A percentile compares a stretch with the other conserved stretches of the same genome.
Evolutionary conservation across 2,113 vertebrate genomes (phyloP).

Genomic region (Myotis yumanensis): DNA sequence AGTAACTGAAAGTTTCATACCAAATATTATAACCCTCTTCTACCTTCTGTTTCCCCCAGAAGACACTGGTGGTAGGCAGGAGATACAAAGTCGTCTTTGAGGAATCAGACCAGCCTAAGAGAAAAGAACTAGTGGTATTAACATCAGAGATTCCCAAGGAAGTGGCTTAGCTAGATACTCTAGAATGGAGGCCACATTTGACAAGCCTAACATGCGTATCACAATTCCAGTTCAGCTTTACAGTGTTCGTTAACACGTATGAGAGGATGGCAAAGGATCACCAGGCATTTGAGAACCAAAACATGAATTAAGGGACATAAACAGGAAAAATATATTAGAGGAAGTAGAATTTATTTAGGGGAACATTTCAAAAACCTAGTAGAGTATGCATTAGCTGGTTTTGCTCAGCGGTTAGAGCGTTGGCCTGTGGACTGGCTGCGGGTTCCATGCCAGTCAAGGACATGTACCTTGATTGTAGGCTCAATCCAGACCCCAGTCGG

Average conservation of each 20-base stretch:
- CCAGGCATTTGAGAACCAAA: conserved; percentile 19
- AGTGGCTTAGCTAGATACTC: not conserved
- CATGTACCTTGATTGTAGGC: no score
- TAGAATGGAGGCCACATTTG: not conserved
- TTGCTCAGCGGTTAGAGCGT: no score
- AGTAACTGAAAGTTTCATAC: not conserved
- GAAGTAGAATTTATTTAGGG: not conserved
- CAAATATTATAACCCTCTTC: not conserved
- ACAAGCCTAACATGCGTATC: not conserved
- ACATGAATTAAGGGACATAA: not conserved
- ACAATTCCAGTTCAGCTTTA: not conserved
- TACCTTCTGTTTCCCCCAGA: not conserved
- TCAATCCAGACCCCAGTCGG: no score
- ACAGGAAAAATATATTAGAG: not conserved
- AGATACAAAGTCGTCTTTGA: not conserved
- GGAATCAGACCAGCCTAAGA: not conserved
- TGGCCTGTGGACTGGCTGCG: no score
- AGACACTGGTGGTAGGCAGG: not conserved
- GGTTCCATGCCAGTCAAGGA: no score
- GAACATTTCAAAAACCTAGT: not conserved
- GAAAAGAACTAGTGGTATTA: not conserved
- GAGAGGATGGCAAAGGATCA: not conserved
- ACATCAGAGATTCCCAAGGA: not conserved
- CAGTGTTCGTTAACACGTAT: not conserved
- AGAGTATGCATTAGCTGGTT: not conserved